Conservation (phyloP, 2,888 invertebrate genomes). For the Netelia fuscicornis region DNA sequence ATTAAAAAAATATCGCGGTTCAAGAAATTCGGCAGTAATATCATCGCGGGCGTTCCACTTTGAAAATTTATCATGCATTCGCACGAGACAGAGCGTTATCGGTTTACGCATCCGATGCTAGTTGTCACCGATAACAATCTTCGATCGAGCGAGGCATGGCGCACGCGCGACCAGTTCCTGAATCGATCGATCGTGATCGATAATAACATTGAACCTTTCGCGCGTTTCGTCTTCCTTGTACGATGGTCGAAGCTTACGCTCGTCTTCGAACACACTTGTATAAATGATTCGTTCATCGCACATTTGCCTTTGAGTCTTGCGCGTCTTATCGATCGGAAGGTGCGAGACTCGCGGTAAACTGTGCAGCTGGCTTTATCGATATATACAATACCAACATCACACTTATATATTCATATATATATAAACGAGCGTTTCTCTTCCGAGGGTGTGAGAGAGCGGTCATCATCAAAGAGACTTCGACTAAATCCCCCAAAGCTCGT, state of each 20-base stretch:
- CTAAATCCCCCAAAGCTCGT: constrained; percentile 66
- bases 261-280: neutral
- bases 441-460: constrained; percentile 55
- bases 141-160: constrained; percentile 10
- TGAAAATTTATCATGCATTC: no score
- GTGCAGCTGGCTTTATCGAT: constrained; percentile 53
- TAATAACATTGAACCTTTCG: neutral
- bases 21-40: no score
- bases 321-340: constrained; percentile 56
- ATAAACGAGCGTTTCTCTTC: constrained; percentile 23
- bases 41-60: no score
- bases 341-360: constrained; percentile 56
- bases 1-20: no score
- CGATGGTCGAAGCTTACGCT: neutral
- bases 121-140: constrained; percentile 27
- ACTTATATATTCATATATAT: neutral
- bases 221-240: neutral
- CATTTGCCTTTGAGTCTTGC: constrained; percentile 20
- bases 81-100: neutral
- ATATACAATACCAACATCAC: no score
- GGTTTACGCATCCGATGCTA: neutral
- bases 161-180: constrained; percentile 5
- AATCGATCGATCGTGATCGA: constrained; percentile 47
- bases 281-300: constrained; percentile 29
- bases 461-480: constrained; percentile 62